A percentile compares a stretch with the other conserved stretches of the same genome.
phyloP scores from a whole-genome alignment of 1,140 invertebrate species.

The Platyura marginata region DNA sequence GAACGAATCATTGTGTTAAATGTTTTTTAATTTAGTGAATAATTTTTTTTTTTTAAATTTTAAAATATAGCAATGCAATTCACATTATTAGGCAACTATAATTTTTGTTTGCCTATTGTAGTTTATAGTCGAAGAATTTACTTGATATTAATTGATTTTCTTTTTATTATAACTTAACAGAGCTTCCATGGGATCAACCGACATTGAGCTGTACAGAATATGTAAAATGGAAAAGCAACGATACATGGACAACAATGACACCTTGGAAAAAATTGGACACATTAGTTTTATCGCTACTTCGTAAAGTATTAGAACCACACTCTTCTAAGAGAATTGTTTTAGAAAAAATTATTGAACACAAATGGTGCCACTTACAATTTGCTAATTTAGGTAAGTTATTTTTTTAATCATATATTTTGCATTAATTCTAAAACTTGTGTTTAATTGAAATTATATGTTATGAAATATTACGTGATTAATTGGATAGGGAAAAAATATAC shows the following conservation, averaged over 20 bases:
- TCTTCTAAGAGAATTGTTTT: constrained; percentile 44
- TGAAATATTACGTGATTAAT: too few relatives aligned
- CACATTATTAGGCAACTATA: too few relatives aligned
- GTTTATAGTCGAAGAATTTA: too few relatives aligned
- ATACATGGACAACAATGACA: constrained; percentile 36
- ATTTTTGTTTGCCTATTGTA: too few relatives aligned
- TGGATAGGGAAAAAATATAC: too few relatives aligned
- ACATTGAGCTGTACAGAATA: constrained; percentile 49
- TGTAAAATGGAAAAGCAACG: constrained; percentile 49
- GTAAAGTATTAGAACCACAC: constrained; percentile 48
- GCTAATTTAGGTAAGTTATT: constrained; percentile 27
- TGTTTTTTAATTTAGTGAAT: not conserved
- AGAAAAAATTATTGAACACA: constrained; percentile 49
- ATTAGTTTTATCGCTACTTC: constrained; percentile 48
- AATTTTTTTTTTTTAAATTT: not conserved
- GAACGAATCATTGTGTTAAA: too few relatives aligned
- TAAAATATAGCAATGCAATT: not conserved
- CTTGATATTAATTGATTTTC: too few relatives aligned
- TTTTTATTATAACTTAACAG: too few relatives aligned
- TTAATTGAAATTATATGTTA: too few relatives aligned
- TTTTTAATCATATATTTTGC: too few relatives aligned
- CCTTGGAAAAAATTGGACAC: constrained; percentile 75
- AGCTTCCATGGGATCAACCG: constrained; percentile 86
- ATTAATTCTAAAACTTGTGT: too few relatives aligned
- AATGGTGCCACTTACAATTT: constrained; percentile 53